Evolutionary conservation across 2,888 invertebrate species (phyloP), one percentile per base, ranked within the genome.

Genomic region (Sycophila texana): DNA sequence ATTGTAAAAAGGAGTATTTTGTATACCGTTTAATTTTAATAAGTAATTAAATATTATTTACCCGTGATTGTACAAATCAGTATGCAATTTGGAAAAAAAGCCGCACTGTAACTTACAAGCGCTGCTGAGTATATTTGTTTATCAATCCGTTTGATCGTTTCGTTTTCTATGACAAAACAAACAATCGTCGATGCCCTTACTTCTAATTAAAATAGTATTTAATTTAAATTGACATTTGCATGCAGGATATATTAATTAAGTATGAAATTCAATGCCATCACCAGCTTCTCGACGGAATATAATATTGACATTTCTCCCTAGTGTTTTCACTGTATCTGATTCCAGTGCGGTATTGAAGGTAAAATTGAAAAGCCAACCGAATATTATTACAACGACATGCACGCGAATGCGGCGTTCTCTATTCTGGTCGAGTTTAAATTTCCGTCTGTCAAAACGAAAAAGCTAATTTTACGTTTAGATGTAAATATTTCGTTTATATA

Each of bases 231-330:
- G 63, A 1, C 30, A 49, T 49, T 53, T 53, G 47, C 47, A 5
- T 14, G 47, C 30, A 30, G 1, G 13, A 4, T 66, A 12, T 49
- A 67, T 74, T 67, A 67, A 74, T 74, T 74, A 66, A 74, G 26
- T 20, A 67, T 60, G 66, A 10, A 74, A 26, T 4, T 47, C 57
- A 4, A 49, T 74, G 39, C 20, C 65, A 22, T 66, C 26, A 47
- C 20, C 20, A 51, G 65, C 39, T 39, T 74, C 12, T 74, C 47
- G n/a, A 57, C 49, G 2, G 14, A 74, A 55, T 74, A 22, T 4
- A 74, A 57, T 66, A 66, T 74, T 66, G 65, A 57, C 74, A 47
- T 74, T 74, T 74, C 58, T 58, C 47, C 49, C 18, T 13, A 16
- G 10, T n/a, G 58, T 51, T 67, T 58, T 51, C 26, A 26, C n/a